Percentiles rank a stretch among this genome's conserved stretches.
Evolutionary conservation across 2,113 vertebrate species (phyloP).

Genomic region (Archilochus colubris): DNA sequence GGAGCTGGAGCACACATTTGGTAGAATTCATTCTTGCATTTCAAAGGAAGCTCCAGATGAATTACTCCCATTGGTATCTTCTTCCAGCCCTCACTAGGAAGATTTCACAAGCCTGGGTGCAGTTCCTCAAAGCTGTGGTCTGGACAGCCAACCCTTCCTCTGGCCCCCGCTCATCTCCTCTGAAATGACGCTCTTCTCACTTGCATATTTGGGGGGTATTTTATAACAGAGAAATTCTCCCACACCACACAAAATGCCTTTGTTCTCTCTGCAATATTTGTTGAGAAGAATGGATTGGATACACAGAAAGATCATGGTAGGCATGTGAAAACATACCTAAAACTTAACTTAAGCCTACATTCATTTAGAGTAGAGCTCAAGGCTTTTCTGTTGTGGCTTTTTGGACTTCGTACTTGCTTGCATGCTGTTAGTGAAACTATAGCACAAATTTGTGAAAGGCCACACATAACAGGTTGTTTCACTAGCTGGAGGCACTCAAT

Average conservation of each 20-base stretch:
- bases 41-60: not conserved
- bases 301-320: not conserved
- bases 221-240: not conserved
- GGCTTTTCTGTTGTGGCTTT: not conserved
- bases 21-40: not conserved
- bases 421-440: not conserved
- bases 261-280: not conserved
- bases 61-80: not conserved
- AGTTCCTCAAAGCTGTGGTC: not conserved
- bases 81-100: not conserved
- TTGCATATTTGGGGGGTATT: not conserved
- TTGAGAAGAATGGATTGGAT: not conserved
- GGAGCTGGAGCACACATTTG: not conserved
- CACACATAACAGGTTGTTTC: not conserved
- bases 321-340: constrained; percentile 13
- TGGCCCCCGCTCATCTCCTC: not conserved
- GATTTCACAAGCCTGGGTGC: not conserved
- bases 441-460: not conserved
- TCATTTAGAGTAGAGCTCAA: not conserved
- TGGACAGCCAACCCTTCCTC: not conserved
- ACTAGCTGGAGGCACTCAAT: not conserved
- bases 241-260: not conserved
- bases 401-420: not conserved
- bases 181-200: not conserved
- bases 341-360: not conserved